These are phyloP conservation scores for Archilochus colubris DNA, from an alignment of 2,113 vertebrate species.

Conservation along the genomic window DNA sequence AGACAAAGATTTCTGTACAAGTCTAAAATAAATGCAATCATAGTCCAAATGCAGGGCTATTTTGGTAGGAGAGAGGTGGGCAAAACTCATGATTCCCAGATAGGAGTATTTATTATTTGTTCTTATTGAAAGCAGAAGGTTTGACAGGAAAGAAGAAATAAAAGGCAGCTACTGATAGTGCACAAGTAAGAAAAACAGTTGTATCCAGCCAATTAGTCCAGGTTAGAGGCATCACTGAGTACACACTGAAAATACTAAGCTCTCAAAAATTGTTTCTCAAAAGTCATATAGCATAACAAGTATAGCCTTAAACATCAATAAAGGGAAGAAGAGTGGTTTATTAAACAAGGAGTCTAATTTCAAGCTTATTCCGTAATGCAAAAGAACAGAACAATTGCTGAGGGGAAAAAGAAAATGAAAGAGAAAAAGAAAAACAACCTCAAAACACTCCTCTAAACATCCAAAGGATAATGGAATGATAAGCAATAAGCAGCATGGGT, in stretches of 20 bases:
- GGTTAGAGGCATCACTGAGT: not conserved
- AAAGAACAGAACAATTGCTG: constrained; percentile 23
- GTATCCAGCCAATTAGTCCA: not conserved
- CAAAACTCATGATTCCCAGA: not conserved
- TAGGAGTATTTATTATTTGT: not conserved
- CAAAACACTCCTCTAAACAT: not conserved
- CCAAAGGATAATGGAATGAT: constrained; percentile 22
- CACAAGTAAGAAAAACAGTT: not conserved
- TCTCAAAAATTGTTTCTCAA: not conserved
- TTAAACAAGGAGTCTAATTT: constrained; percentile 26
- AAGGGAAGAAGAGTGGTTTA: not conserved
- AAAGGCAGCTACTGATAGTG: not conserved
- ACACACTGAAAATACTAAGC: not conserved
- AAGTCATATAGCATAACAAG: not conserved
- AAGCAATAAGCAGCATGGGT: constrained; percentile 35
- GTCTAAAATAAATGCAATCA: not conserved
- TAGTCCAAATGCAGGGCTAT: not conserved
- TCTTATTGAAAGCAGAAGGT: not conserved
- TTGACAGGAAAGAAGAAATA: not conserved
- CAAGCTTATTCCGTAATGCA: not conserved
- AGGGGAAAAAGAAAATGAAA: constrained; percentile 7
- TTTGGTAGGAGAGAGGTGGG: not conserved
- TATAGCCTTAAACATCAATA: constrained; percentile 5
- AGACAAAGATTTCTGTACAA: not conserved
- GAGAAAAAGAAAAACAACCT: not conserved